Conservation (phyloP, 2,888 invertebrate genomes). For the Tinea pellionella region DNA sequence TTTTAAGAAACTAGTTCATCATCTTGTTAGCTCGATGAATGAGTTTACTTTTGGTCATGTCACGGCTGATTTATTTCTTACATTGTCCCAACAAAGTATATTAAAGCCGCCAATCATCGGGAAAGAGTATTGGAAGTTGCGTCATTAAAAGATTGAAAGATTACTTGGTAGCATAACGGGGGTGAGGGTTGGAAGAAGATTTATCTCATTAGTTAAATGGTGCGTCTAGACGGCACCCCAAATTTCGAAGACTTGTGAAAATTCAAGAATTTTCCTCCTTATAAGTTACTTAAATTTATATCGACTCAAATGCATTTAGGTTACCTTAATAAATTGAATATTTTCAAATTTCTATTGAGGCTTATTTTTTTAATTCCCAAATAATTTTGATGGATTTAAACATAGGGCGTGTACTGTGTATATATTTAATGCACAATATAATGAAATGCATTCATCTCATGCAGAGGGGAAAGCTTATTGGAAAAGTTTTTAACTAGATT, state of each 20-base stretch:
- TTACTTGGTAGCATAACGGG: constrained; percentile 32
- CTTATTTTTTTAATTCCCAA: not conserved
- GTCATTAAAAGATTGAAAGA: constrained; percentile 67
- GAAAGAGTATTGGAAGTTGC: constrained; percentile 30
- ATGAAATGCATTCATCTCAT: constrained; percentile 17
- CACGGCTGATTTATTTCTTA: not conserved
- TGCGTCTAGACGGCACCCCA: constrained; percentile 34
- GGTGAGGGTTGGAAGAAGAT: constrained; percentile 31
- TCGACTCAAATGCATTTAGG: not conserved
- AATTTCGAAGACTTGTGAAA: constrained; percentile 31
- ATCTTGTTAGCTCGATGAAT: not conserved
- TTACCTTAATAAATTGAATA: not conserved
- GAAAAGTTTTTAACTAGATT: constrained; percentile 62
- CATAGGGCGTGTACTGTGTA: not conserved
- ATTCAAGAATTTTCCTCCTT: constrained; percentile 15
- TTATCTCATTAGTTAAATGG: constrained; percentile 67
- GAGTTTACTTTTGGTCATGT: not conserved
- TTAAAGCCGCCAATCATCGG: constrained; percentile 7
- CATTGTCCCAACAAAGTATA: constrained; percentile 1
- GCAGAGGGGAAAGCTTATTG: constrained; percentile 53
- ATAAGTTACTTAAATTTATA: not conserved
- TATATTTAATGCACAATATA: constrained; percentile 13
- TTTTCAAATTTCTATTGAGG: not conserved
- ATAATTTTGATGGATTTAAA: not conserved
- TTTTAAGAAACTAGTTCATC: not conserved